Base-by-base conservation (phyloP, 2,113 vertebrate genomes). In the Pelecanus crispus region DNA sequence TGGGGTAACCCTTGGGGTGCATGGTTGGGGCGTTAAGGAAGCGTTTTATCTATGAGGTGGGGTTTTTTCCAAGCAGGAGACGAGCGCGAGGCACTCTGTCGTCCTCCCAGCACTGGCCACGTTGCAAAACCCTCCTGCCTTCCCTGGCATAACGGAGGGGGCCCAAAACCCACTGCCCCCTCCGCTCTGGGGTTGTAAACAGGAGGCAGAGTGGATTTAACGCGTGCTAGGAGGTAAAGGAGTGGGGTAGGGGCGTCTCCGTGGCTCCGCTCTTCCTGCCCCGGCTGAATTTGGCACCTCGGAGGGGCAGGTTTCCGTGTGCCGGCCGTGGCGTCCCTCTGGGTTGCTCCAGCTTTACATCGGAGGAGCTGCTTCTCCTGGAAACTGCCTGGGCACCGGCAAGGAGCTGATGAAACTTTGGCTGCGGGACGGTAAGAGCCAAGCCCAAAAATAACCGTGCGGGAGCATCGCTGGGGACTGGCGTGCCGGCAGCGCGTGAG, bases 61-160 rank as follows among this genome's bases (percentile, higher is more conserved):
- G 7, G 3, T 56, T 45, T 77, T 68, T 58, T 29, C 61, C 25
- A 10, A 50, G 22, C 14, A 9, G 59, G 32, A 42, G 62, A 11
- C 0, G 9, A 28, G 24, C 0, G 7, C 1, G 2, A 24, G 25
- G 17, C 1, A 0, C 38, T 34, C 34, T 15, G 5, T 26, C 11
- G 0, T 8, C 66, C 26, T 40, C 42, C 13, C 29, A 28, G 38
- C 4, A 0, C 26, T 9, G 36, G 44, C 52, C 53, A 2, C 3
- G 1, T 15, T 22, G 31, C 19, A 42, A 61, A 75, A 19, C 11
- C 10, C 28, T 36, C 28, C 17, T 26, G 32, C 40, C 6, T 44
- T 50, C 49, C n/a, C 36, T 1, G 1, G 36, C 40, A 49, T 16
- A 21, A 42, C 3, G 1, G 66, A 34, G 16, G 22, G n/a, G 22